Evolutionary conservation across 2,113 vertebrate species (phyloP).

Genomic region (Hepsetus odoe): DNA sequence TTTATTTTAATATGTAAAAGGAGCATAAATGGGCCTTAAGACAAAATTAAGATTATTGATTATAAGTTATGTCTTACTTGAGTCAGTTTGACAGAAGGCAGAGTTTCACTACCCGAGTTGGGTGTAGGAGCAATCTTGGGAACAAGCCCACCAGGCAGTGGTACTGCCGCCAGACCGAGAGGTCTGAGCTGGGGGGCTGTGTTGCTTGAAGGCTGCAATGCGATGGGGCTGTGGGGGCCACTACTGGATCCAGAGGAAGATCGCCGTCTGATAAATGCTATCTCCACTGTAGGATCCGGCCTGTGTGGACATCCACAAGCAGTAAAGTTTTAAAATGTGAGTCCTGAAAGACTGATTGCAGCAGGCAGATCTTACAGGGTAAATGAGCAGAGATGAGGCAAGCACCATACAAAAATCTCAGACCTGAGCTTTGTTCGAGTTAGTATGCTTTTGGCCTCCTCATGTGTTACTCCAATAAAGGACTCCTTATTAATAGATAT

Average conservation of each 20-base stretch:
- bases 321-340: not conserved
- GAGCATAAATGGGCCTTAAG: no score
- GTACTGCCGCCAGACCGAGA: slow-evolving; percentile 18
- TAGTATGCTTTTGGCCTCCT: slow-evolving; percentile 88
- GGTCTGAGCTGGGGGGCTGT: slow-evolving; percentile 57
- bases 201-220: slow-evolving; percentile 53
- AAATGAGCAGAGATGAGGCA: not conserved
- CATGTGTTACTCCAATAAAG: slow-evolving; percentile 88
- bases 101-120: slow-evolving; percentile 66
- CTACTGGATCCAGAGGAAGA: slow-evolving; percentile 68
- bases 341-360: not conserved
- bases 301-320: slow-evolving; percentile 68
- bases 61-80: slow-evolving; percentile 60
- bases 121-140: slow-evolving; percentile 62
- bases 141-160: slow-evolving; percentile 40
- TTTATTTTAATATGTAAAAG: no score
- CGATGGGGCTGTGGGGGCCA: slow-evolving; percentile 69
- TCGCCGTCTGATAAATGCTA: slow-evolving; percentile 87
- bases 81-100: slow-evolving; percentile 62
- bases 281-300: slow-evolving; percentile 85
- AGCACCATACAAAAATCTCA: not conserved
- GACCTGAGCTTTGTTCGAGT: slow-evolving; percentile 84
- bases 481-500: slow-evolving; percentile 94
- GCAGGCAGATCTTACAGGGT: not conserved
- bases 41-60: no score